Conservation (phyloP, 1,140 invertebrate genomes). For the Antheraea mylitta region DNA sequence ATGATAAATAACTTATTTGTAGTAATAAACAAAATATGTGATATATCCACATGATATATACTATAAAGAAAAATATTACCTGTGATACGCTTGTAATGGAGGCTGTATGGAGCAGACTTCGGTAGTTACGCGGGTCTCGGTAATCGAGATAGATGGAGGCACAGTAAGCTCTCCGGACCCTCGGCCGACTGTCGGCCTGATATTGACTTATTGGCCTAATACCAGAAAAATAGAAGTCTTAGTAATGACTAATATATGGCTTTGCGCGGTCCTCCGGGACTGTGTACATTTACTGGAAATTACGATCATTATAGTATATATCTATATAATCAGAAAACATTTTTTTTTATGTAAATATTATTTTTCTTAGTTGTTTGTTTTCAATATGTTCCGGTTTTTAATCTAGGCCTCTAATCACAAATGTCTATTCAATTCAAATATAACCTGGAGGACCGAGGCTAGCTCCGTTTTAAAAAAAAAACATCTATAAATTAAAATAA, state of each 20-base stretch:
- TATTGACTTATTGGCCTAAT: conserved; percentile 11
- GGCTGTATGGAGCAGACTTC: not conserved
- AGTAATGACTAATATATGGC: conserved; percentile 9
- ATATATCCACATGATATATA: not conserved
- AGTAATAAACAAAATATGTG: no score
- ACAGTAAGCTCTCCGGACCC: not conserved
- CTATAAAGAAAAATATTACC: not conserved
- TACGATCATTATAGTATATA: not conserved
- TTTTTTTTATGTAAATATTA: no score
- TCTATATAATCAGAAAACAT: not conserved
- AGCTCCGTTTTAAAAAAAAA: no score
- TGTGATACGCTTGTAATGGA: not conserved
- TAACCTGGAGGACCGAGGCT: no score
- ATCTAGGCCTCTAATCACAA: no score
- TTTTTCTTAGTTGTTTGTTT: no score
- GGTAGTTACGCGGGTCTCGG: conserved; percentile 5
- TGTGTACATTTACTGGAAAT: not conserved
- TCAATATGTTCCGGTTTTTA: no score
- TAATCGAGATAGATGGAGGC: conserved; percentile 32
- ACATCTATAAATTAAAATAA: no score
- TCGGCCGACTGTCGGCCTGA: conserved; percentile 2
- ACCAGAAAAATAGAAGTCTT: conserved; percentile 1
- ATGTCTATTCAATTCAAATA: no score
- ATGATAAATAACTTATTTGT: no score
- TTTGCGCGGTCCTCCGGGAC: not conserved